These are phyloP conservation scores for Phytoseiulus persimilis DNA, from an alignment of 2,888 invertebrate genomes.

Conservation along the genomic window DNA sequence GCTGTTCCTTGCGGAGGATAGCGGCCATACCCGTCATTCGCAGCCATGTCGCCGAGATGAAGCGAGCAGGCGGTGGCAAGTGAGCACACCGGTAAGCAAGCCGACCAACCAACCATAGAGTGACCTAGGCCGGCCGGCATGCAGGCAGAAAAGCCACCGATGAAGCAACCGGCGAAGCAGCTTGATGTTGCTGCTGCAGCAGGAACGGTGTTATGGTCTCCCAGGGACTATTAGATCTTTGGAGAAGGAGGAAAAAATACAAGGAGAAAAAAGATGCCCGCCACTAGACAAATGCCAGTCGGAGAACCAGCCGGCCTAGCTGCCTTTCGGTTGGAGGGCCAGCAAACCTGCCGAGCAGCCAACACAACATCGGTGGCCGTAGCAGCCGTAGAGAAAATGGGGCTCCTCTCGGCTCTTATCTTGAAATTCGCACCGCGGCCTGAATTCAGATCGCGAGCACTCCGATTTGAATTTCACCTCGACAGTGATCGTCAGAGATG, in stretches of 20 bases:
- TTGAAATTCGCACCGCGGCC: neutral
- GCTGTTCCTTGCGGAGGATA: neutral
- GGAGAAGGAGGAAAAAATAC: neutral
- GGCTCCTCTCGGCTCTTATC: neutral
- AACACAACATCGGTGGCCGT: neutral
- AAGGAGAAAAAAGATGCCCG: neutral
- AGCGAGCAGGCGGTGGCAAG: neutral
- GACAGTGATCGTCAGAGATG: too few relatives aligned
- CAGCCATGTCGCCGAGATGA: neutral
- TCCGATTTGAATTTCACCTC: too few relatives aligned
- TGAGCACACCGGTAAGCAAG: neutral
- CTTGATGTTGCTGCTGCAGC: neutral
- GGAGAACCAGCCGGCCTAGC: neutral
- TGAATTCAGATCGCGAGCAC: too few relatives aligned
- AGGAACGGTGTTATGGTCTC: neutral
- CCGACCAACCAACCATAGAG: neutral
- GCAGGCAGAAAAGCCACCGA: neutral
- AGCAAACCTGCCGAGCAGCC: neutral
- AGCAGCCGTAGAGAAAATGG: neutral
- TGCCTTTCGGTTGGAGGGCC: neutral
- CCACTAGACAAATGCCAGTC: neutral
- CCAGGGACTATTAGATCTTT: conserved; percentile 5
- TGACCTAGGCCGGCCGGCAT: too few relatives aligned
- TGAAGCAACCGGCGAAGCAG: neutral
- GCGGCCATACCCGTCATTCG: neutral